Percentiles rank a stretch among this genome's conserved stretches.
Evolutionary conservation across 2,888 invertebrate species (phyloP).

Genomic region (Xestobium rufovillosum): DNA sequence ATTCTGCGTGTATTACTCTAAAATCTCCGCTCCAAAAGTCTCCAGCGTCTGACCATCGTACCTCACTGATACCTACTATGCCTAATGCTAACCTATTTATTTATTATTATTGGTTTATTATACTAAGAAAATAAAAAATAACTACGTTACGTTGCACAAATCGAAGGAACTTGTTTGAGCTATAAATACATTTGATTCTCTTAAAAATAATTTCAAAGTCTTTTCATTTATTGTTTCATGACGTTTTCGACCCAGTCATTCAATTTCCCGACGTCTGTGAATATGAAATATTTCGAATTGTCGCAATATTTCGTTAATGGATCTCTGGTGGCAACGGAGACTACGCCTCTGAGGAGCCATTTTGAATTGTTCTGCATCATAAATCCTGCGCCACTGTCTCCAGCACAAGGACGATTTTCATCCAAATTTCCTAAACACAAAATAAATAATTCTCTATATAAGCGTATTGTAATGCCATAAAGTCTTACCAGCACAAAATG

Average conservation of each 20-base stretch:
- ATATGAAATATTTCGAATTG: constrained; percentile 32
- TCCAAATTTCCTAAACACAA: constrained; percentile 24
- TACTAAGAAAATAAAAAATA: too few relatives aligned
- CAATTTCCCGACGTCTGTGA: constrained; percentile 34
- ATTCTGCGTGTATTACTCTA: too few relatives aligned
- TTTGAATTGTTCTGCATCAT: constrained; percentile 42
- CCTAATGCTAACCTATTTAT: too few relatives aligned
- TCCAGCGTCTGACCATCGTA: too few relatives aligned
- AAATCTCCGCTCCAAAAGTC: too few relatives aligned
- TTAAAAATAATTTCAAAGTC: too few relatives aligned
- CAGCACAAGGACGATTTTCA: constrained; percentile 41
- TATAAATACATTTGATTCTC: too few relatives aligned
- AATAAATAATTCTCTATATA: background rate
- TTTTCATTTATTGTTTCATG: constrained; percentile 17
- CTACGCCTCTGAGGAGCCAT: constrained; percentile 46
- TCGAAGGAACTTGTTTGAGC: too few relatives aligned
- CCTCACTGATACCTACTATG: too few relatives aligned
- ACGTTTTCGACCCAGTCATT: constrained; percentile 34
- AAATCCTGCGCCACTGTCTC: constrained; percentile 46
- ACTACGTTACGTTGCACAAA: too few relatives aligned
- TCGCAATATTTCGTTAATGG: constrained; percentile 33
- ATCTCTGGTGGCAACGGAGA: constrained; percentile 40
- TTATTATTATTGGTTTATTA: too few relatives aligned
- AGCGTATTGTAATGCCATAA: constrained; percentile 8
- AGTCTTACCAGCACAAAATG: constrained; percentile 43